Evolutionary conservation across 2,888 invertebrate species (phyloP).

Genomic region (Bombyx huttoni): DNA sequence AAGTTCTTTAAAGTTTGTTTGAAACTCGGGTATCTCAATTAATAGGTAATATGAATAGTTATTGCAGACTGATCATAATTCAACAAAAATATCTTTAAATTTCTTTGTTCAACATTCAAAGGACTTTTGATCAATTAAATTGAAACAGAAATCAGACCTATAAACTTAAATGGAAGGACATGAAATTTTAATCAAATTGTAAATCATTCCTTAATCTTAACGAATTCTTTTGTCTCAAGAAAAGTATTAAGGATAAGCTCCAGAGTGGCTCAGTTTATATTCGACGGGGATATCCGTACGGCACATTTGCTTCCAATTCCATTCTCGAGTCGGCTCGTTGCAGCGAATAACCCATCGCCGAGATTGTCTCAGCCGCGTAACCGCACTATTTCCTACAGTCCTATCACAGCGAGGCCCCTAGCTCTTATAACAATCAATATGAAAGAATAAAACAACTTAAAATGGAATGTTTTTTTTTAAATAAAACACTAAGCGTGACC

Average conservation of each 20-base stretch:
- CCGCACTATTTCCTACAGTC: background rate
- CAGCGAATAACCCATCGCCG: slow-evolving; percentile 62
- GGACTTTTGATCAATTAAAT: background rate
- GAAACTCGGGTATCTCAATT: too few species aligned
- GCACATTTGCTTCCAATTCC: slow-evolving; percentile 68
- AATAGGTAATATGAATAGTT: too few species aligned
- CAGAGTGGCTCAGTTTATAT: slow-evolving; percentile 56
- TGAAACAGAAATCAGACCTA: background rate
- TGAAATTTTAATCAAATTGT: background rate
- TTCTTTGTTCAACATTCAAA: background rate
- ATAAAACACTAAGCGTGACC: too few species aligned
- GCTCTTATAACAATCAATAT: background rate
- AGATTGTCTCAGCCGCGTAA: slow-evolving; percentile 37
- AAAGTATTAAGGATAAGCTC: slow-evolving; percentile 8
- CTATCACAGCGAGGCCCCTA: background rate
- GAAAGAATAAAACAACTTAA: background rate
- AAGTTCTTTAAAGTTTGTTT: too few species aligned
- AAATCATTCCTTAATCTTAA: background rate
- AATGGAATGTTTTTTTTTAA: too few species aligned
- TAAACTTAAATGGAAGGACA: background rate
- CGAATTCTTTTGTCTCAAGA: background rate
- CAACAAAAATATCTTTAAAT: too few species aligned
- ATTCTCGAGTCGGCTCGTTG: slow-evolving; percentile 61
- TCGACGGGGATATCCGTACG: slow-evolving; percentile 52
- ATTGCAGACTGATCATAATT: too few species aligned